phyloP scores from a whole-genome alignment of 2,888 invertebrate species.

The Acanthosepion esculentum region DNA sequence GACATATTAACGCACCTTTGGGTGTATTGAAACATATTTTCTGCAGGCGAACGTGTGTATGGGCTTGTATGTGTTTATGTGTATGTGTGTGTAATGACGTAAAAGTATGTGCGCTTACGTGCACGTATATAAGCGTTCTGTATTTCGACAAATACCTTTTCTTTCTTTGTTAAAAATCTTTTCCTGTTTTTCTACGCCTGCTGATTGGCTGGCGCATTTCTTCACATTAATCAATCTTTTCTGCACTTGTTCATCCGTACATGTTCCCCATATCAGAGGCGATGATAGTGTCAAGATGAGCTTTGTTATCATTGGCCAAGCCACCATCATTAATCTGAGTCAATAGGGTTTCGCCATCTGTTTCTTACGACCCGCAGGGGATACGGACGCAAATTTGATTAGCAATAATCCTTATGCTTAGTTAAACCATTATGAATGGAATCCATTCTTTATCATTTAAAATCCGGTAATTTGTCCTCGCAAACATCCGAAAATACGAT shows the following conservation, averaged over 20 bases:
- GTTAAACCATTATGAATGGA: background rate
- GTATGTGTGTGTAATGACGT: too few species aligned
- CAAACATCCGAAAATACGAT: background rate
- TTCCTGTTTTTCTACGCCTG: background rate
- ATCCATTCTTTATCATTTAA: background rate
- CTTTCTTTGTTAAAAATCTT: too few species aligned
- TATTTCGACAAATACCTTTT: too few species aligned
- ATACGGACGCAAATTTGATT: background rate
- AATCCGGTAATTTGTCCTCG: background rate
- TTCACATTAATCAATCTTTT: background rate
- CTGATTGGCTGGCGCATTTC: background rate
- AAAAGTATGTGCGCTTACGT: too few species aligned
- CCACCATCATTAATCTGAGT: background rate
- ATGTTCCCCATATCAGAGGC: background rate
- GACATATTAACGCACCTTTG: too few species aligned
- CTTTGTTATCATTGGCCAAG: slow-evolving; percentile 1
- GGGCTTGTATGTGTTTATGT: too few species aligned
- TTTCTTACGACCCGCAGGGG: background rate
- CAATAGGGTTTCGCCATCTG: slow-evolving; percentile 8
- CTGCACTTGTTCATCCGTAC: background rate
- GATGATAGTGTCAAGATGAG: background rate
- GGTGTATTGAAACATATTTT: too few species aligned
- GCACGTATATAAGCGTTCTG: too few species aligned
- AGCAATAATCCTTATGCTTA: background rate
- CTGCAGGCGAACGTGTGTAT: too few species aligned